Conservation (phyloP, 2,113 vertebrate genomes). For the Sinocyclocheilus rhinocerous region DNA sequence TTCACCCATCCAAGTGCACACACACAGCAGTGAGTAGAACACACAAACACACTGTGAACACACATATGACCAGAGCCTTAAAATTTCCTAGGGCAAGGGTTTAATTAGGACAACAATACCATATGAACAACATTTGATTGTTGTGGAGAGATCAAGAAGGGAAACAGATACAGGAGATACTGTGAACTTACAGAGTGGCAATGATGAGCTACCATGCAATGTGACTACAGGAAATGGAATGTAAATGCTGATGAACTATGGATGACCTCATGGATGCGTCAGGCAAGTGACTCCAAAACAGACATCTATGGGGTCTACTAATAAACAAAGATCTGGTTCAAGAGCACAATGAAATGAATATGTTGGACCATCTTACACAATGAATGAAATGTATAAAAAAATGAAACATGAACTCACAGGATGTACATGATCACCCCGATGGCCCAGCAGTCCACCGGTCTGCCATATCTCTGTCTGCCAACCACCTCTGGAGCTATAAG, state of each 20-base stretch:
- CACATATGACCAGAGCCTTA: neutral
- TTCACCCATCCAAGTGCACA: too few species aligned
- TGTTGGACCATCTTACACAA: neutral
- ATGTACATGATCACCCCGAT: conserved; percentile 99
- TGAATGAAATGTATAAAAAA: conserved; percentile 1
- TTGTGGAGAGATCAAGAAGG: neutral
- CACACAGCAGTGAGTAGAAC: too few species aligned
- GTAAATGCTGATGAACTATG: conserved; percentile 11
- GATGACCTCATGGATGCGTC: neutral
- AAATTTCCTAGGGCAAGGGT: neutral
- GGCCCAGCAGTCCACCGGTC: conserved; percentile 97
- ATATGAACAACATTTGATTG: neutral
- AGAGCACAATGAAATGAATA: neutral
- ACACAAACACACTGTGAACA: too few species aligned
- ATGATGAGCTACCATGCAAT: neutral
- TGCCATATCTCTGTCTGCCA: conserved; percentile 92
- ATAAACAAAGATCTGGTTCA: neutral
- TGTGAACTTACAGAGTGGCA: conserved; percentile 12
- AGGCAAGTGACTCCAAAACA: conserved; percentile 23
- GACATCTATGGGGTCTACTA: neutral
- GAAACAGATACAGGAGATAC: neutral
- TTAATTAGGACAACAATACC: neutral
- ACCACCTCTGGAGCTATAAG: conserved; percentile 93
- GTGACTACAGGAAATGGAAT: conserved; percentile 43
- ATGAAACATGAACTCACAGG: conserved; percentile 81